Evolutionary conservation across 2,113 vertebrate genomes (phyloP), one percentile per base, ranked within the genome.

Genomic region (Notiomystis cincta): DNA sequence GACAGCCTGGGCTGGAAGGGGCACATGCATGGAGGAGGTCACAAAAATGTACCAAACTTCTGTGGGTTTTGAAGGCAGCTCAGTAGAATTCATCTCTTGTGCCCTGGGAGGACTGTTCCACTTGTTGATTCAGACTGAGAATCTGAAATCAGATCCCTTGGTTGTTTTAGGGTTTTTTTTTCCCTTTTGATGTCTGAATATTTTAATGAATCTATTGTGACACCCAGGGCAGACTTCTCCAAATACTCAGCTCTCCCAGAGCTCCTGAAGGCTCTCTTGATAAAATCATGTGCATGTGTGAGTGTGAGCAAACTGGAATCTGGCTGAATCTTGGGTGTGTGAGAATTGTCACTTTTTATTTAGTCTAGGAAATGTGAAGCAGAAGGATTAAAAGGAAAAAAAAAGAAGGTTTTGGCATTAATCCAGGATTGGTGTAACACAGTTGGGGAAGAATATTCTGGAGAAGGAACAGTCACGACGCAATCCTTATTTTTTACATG

Each of bases 361-460:
- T 1, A 2, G 87, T 75, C 81, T 81, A 56, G 60, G 72, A 15
- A 66, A 45, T 64, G 60, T 47, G 64, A 47, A 93, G 30, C 75
- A 91, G 70, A 80, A 91, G 38, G 66, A 82, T 66, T 77, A 72
- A 85, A 57, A n/a, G 38, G 70, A 22, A 53, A 25, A 56, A 76
- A 83, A 80, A 50, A 20, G 18, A 60, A 56, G 15, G 11, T 79
- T 82, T 72, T 95, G 89, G 78, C 90, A 38, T 80, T 48, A 85
- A 66, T 57, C 45, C 54, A 61, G 73, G 23, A 42, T 72, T 82
- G 47, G 54, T 91, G 56, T 87, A 73, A 54, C 42, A 23, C 51
- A 23, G 24, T 27, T 94, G 75, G 61, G 70, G 70, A 82, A 35
- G 57, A 90, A 77, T 80, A 57, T 94, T 79, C 75, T 87, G 75